Base-by-base conservation (phyloP, 2,113 vertebrate genomes). In the Chamaea fasciata region DNA sequence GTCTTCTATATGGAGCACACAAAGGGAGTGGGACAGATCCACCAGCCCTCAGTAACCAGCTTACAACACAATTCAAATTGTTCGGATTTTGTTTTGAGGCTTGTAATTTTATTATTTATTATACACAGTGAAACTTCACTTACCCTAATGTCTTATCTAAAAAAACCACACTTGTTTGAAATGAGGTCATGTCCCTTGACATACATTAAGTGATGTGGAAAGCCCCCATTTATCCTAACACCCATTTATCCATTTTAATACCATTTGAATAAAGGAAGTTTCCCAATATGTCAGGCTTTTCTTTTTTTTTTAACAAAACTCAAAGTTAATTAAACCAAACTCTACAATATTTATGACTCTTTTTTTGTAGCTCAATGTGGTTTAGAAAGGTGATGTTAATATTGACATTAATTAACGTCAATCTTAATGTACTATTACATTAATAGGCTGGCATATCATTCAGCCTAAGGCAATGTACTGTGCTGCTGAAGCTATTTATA, bases 371-470 rank as follows among this genome's bases (percentile, higher is more conserved):
- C 92, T 97, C 90, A 68, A 35, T 77, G 64, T 97, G 94, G 79
- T 95, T 96, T 97, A 96, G 71, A 93, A 97, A 94, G 92, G 94
- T 95, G 77, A 94, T 81, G n/a, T 93, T 88, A 88, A 97, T 92
- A 95, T 96, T 92, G 89, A 93, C 92, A 89, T 97, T 97, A 97
- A 98, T 98, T 97, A 98, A 97, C 19, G 88, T 92, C 96, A 96
- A 91, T 97, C 96, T 97, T 96, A 96, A 97, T 93, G 95, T 88
- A 96, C 90, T 97, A 89, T 76, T 89, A 75, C 91, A 92, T 96
- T 97, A 96, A 97, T 95, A 95, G 80, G 92, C 95, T 96, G 83
- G 94, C 94, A 91, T 97, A 96, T 96, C 89, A 95, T 53, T 80
- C 91, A 95, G 94, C 97, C 95, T 89, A 70, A 94, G 94, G 95